A percentile compares a stretch with the other conserved stretches of the same genome.
phyloP scores from a whole-genome alignment of 2,797 vertebrate species.

The Karalla daura region DNA sequence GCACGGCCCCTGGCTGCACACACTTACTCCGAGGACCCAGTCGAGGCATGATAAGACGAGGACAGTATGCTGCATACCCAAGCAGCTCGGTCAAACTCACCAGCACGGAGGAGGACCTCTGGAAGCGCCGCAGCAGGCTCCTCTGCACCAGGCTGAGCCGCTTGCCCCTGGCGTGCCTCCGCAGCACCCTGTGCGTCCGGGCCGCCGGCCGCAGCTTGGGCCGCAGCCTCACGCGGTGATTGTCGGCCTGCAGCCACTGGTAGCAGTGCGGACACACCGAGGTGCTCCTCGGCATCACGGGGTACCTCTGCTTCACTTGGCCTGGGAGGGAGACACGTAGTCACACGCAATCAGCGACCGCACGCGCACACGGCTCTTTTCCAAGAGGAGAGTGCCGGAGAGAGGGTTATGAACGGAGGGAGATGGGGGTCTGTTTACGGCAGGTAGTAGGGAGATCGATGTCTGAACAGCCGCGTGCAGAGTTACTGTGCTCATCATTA shows the following conservation, averaged over 20 bases:
- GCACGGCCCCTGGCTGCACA: neutral
- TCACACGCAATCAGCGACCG: neutral
- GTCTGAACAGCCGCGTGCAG: neutral
- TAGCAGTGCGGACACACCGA: constrained; percentile 87
- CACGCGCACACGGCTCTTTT: neutral
- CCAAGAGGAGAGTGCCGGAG: too few species aligned
- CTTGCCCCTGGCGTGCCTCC: constrained; percentile 77
- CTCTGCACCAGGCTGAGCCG: constrained; percentile 87
- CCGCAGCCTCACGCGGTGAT: constrained; percentile 84
- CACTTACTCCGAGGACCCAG: neutral
- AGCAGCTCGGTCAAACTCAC: constrained; percentile 79
- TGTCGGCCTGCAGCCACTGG: constrained; percentile 87
- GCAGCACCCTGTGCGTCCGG: constrained; percentile 85
- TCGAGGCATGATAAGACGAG: constrained; percentile 2
- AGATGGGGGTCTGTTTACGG: neutral
- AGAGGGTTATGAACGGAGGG: neutral
- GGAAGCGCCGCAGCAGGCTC: constrained; percentile 87
- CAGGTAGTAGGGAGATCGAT: neutral
- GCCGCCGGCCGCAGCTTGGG: constrained; percentile 86
- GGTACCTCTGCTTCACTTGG: constrained; percentile 52
- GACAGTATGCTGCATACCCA: constrained; percentile 31
- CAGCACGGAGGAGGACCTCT: constrained; percentile 84
- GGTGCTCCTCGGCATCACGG: constrained; percentile 33
- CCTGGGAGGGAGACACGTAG: constrained; percentile 24
- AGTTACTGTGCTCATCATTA: neutral